A percentile compares a stretch with the other conserved stretches of the same genome.
These are phyloP conservation scores for Cherax quadricarinatus DNA, from an alignment of 1,140 invertebrate species.

Conservation along the genomic window DNA sequence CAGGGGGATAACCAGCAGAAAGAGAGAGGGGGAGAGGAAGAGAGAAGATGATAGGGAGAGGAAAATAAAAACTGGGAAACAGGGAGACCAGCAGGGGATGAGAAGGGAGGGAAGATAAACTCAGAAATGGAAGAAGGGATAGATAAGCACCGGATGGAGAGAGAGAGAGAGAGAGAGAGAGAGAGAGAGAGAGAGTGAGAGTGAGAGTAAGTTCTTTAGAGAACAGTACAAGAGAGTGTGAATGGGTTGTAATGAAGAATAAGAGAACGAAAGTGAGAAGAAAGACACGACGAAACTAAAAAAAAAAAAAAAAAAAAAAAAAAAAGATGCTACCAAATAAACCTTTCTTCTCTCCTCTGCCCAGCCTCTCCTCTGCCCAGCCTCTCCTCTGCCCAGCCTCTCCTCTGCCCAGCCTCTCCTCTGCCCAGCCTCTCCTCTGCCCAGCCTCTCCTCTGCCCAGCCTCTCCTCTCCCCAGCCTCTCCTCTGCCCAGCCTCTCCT, in stretches of 20 bases:
- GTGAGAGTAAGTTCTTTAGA: background rate
- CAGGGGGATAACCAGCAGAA: background rate
- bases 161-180: conserved; percentile 16
- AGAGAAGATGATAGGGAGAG: background rate
- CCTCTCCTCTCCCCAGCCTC: too few relatives aligned
- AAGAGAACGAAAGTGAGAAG: background rate
- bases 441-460: too few relatives aligned
- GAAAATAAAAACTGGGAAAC: background rate
- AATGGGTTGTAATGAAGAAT: background rate
- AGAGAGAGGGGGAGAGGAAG: background rate
- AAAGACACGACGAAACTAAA: background rate
- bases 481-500: too few relatives aligned
- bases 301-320: background rate
- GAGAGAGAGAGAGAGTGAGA: conserved; percentile 13
- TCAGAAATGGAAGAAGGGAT: too few relatives aligned
- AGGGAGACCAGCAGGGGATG: background rate
- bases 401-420: too few relatives aligned
- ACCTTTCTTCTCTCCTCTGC: too few relatives aligned
- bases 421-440: too few relatives aligned
- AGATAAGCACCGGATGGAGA: background rate
- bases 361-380: background rate
- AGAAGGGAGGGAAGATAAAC: background rate
- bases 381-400: too few relatives aligned
- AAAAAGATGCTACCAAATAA: background rate
- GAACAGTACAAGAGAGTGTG: background rate